Percentiles rank a stretch among this genome's conserved stretches.
phyloP scores from a whole-genome alignment of 1,140 invertebrate genomes.

The Papilio polytes region DNA sequence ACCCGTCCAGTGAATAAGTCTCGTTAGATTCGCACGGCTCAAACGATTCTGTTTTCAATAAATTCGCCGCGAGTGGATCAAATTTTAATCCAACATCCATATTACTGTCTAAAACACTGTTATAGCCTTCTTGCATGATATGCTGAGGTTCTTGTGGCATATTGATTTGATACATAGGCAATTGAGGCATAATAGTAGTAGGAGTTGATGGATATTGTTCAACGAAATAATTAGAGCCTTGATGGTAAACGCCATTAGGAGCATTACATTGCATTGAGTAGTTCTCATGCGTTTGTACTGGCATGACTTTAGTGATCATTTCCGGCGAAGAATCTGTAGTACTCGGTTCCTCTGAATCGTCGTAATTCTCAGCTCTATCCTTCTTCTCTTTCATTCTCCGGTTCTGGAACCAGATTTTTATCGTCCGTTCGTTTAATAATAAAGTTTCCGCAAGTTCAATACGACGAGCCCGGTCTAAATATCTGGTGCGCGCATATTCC shows the following conservation, averaged over 20 bases:
- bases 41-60: not conserved
- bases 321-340: conserved; percentile 55
- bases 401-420: conserved; percentile 99
- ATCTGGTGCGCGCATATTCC: conserved; percentile 98
- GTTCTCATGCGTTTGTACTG: conserved; percentile 48
- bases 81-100: conserved; percentile 13
- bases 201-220: conserved; percentile 41
- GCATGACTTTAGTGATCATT: conserved; percentile 26
- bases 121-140: not conserved
- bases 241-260: conserved; percentile 38
- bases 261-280: conserved; percentile 34
- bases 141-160: not conserved
- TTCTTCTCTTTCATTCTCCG: conserved; percentile 98
- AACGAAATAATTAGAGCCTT: conserved; percentile 31
- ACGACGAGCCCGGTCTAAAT: conserved; percentile 94
- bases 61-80: not conserved
- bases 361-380: conserved; percentile 80
- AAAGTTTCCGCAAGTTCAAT: conserved; percentile 97
- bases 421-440: conserved; percentile 96
- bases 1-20: conserved; percentile 37
- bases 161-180: conserved; percentile 29
- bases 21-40: not conserved
- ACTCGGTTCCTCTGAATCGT: conserved; percentile 56
- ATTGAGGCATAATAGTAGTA: conserved; percentile 26
- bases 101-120: conserved; percentile 26